These are phyloP conservation scores for Ephestia elutella DNA, from an alignment of 1,140 invertebrate genomes.

Conservation along the genomic window DNA sequence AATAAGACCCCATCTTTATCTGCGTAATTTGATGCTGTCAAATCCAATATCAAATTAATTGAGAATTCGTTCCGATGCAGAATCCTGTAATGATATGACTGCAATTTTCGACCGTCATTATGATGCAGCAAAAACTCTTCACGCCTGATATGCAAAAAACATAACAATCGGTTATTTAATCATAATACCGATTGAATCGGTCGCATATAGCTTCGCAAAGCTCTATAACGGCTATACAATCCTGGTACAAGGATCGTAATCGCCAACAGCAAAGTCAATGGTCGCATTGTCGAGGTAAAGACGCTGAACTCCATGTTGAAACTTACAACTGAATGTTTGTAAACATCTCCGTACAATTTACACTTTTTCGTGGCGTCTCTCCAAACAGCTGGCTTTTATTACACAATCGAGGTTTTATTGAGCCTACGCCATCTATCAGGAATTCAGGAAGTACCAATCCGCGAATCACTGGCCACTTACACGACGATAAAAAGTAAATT, in stretches of 20 bases:
- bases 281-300: constrained; percentile 31
- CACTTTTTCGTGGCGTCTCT: constrained; percentile 33
- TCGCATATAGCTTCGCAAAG: constrained; percentile 31
- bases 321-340: constrained; percentile 47
- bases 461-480: constrained; percentile 5
- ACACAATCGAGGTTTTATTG: constrained; percentile 40
- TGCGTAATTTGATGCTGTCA: constrained; percentile 60
- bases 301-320: constrained; percentile 28
- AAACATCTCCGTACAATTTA: constrained; percentile 44
- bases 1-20: constrained; percentile 28
- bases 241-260: constrained; percentile 23
- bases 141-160: constrained; percentile 40
- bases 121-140: constrained; percentile 60
- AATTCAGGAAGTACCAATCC: constrained; percentile 10
- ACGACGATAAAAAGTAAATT: neutral
- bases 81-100: constrained; percentile 40
- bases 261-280: constrained; percentile 30
- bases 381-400: constrained; percentile 47
- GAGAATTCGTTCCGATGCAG: constrained; percentile 47
- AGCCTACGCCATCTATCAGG: constrained; percentile 21
- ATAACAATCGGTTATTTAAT: constrained; percentile 61
- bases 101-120: constrained; percentile 57
- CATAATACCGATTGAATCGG: constrained; percentile 32
- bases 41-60: constrained; percentile 62
- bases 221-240: constrained; percentile 22